Evolutionary conservation across 1,140 invertebrate species (phyloP), one percentile per base, ranked within the genome.

Genomic region (Cydia fagiglandana): DNA sequence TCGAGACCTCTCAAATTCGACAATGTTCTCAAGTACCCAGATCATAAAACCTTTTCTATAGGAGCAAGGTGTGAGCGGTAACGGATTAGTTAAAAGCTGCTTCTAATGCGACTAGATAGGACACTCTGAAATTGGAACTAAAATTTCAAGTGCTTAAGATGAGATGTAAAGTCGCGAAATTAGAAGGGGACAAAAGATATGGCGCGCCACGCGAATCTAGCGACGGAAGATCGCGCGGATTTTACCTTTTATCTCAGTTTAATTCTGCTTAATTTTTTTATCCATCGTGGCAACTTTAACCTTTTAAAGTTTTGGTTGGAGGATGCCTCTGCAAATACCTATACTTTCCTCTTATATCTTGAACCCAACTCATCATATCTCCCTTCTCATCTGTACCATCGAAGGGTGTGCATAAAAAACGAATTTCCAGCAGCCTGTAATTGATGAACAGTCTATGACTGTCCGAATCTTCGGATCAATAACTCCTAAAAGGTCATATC

Each of bases 1-100:
- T 70, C 66, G 66, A 38, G 66, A 70, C 66, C 66, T 70, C 66
- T 70, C 66, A 38, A 70, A 70, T 70, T 70, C 66, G 66, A 70
- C 66, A 38, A 70, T 70, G 66, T 70, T 70, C 66, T 70, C 66
- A 30, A 70, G 66, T 45, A 38, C 4, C 34, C 15, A 41, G 30
- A 34, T 45, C 66, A 70, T 70, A 70, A 68, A 70, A 70, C 30
- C 66, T 70, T 38, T 38, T 38, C 30, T 12, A 70, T n/a, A 24
- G 66, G 34, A 17, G 2, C 34, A 70, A 70, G 15, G 6, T 7
- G 15, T 10, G 34, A 17, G 66, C 66, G 12, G 9, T 10, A 70
- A 38, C 66, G 66, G n/a, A 9, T 20, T 20, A 17, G 56, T 24
- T 24, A 24, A 24, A 24, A 24, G 24, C 24, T 24, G 24, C 24